Conservation (phyloP, 2,888 invertebrate genomes). For the Lasioglossum oenotherae region DNA sequence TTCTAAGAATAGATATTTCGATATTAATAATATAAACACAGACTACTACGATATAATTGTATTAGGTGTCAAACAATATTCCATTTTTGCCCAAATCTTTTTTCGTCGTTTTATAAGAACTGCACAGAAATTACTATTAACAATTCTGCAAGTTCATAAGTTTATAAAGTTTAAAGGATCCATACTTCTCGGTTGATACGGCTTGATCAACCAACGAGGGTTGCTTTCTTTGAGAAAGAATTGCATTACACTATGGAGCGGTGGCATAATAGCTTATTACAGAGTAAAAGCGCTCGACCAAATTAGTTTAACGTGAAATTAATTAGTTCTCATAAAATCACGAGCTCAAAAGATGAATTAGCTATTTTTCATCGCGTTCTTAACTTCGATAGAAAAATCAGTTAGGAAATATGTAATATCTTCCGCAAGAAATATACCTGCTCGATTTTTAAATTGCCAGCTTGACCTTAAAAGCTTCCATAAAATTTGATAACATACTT, state of each 20-base stretch:
- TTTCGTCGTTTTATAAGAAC: background rate
- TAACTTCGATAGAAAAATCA: background rate
- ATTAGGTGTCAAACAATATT: no score
- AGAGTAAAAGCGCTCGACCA: background rate
- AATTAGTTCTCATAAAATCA: background rate
- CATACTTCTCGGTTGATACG: background rate
- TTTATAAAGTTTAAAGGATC: background rate
- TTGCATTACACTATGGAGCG: background rate
- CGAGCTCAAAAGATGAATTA: background rate
- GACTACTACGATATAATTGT: no score
- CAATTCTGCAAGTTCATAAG: background rate
- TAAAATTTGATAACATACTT: background rate
- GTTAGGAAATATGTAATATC: background rate
- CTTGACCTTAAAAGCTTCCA: background rate
- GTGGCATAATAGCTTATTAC: background rate
- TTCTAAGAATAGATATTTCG: no score
- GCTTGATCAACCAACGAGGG: background rate
- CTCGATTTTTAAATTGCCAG: conserved; percentile 1
- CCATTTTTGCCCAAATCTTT: no score
- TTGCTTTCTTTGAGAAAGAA: background rate
- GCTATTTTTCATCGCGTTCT: background rate
- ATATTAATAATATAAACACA: no score
- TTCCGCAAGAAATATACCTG: background rate
- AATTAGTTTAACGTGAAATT: background rate
- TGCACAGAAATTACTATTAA: background rate